A percentile compares a stretch with the other conserved stretches of the same genome.
Conservation (phyloP, 2,888 invertebrate genomes). For the Platycnemis pennipes region DNA sequence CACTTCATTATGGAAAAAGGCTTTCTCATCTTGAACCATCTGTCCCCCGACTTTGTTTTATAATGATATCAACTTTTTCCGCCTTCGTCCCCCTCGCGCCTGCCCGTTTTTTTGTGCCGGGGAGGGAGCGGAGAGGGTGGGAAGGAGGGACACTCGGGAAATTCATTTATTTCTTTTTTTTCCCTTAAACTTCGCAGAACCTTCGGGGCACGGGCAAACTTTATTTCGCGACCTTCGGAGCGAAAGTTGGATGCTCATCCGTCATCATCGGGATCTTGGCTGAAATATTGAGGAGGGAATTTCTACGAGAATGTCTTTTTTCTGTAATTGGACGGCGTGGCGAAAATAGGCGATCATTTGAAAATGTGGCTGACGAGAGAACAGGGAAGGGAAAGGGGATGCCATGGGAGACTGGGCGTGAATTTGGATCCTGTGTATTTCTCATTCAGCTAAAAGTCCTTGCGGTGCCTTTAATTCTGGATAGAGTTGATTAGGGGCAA, state of each 20-base stretch:
- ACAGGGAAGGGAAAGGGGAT: not conserved
- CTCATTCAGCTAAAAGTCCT: not conserved
- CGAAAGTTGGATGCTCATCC: not conserved
- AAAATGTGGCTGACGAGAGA: not conserved
- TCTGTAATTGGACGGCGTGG: not conserved
- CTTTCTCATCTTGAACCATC: slow-evolving; percentile 24
- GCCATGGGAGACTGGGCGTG: not conserved
- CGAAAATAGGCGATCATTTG: not conserved
- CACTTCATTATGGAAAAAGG: slow-evolving; percentile 37
- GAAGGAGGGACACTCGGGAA: not conserved
- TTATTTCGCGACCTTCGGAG: not conserved
- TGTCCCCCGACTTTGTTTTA: not conserved
- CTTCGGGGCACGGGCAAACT: not conserved
- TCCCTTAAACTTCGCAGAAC: not conserved
- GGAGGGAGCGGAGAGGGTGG: not conserved
- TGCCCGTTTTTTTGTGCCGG: not conserved
- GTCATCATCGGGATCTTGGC: not conserved
- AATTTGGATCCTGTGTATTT: not conserved
- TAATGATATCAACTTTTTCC: slow-evolving; percentile 4
- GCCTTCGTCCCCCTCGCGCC: not conserved
- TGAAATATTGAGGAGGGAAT: not conserved
- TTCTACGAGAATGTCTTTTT: not conserved
- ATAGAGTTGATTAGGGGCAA: too few relatives aligned
- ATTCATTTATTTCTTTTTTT: not conserved
- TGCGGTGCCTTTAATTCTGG: not conserved